Evolutionary conservation across 2,113 vertebrate species (phyloP).

Genomic region (Garra rufa): DNA sequence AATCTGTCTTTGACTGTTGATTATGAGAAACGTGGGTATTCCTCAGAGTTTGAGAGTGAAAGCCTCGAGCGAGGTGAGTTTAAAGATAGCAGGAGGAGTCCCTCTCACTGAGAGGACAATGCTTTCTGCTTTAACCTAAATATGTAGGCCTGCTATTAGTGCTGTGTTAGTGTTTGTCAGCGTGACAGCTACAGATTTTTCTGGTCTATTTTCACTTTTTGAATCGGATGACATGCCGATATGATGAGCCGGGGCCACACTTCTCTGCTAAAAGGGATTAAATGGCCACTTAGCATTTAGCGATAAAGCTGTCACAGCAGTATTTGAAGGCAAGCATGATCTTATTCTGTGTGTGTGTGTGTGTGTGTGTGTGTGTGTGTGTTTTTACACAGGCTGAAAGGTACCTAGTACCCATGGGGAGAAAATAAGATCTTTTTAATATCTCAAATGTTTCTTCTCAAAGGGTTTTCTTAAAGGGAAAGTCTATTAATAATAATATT

Average conservation of each 20-base stretch:
- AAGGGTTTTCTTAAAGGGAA: not conserved
- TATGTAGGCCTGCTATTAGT: constrained; percentile 57
- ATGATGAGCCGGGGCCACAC: constrained; percentile 56
- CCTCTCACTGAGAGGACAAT: constrained; percentile 25
- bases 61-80: constrained; percentile 56
- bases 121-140: constrained; percentile 59
- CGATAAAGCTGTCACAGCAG: constrained; percentile 51
- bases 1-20: constrained; percentile 56
- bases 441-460: not conserved
- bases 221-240: constrained; percentile 54
- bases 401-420: not conserved
- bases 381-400: constrained; percentile 22
- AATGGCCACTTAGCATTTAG: constrained; percentile 62
- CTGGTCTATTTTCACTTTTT: constrained; percentile 63
- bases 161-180: constrained; percentile 57
- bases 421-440: not conserved
- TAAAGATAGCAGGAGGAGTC: constrained; percentile 49
- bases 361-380: not conserved
- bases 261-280: constrained; percentile 56
- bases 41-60: constrained; percentile 44
- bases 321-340: constrained; percentile 53
- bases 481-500: not conserved
- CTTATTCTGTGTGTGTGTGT: constrained; percentile 34
- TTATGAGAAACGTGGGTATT: constrained; percentile 59
- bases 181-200: constrained; percentile 52